Evolutionary conservation across 2,888 invertebrate genomes (phyloP), one percentile per base, ranked within the genome.

Genomic region (Caenorhabditis macrosperma): DNA sequence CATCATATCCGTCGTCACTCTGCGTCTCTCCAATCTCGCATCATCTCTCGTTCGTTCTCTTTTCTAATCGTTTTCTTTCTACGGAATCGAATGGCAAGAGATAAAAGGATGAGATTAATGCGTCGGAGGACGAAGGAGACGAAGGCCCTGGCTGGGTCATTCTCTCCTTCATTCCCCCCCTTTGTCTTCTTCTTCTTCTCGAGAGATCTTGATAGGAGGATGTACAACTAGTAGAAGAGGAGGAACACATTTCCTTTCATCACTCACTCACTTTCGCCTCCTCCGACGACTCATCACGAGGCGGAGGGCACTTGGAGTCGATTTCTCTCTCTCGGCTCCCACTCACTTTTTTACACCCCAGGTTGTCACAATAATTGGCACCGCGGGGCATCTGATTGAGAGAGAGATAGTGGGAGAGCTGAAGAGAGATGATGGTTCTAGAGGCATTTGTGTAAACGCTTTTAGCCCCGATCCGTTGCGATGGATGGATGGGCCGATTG

Each of bases 61-160:
- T 30, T 44, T 55, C 67, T 66, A 59, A 60, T 59, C 66, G 44
- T 41, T 75, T 66, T 38, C 30, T 50, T 50, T 66, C 38, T 38
- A 46, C 26, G 2, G 41, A 38, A 46, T 44, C 7, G 38, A 46
- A 63, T 57, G 46, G 61, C 57, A 55, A 38, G 35, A 63, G 60
- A 60, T 60, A 60, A 69, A 59, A 69, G 69, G 52, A 69, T 28
- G 60, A 60, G 69, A 69, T 69, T 60, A 52, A 59, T 69, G 52
- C 17, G 35, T 30, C 20, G 50, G 4, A 5, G 15, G n/a, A n/a
- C n/a, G n/a, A n/a, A n/a, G n/a, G n/a, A n/a, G n/a, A n/a, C n/a
- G n/a, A n/a, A n/a, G n/a, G n/a, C n/a, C n/a, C n/a, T n/a, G n/a
- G n/a, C n/a, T n/a, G n/a, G n/a, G n/a, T n/a, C n/a, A n/a, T n/a